These are phyloP conservation scores for Drosophila differens DNA, from an alignment of 2,888 invertebrate genomes.

Conservation along the genomic window DNA sequence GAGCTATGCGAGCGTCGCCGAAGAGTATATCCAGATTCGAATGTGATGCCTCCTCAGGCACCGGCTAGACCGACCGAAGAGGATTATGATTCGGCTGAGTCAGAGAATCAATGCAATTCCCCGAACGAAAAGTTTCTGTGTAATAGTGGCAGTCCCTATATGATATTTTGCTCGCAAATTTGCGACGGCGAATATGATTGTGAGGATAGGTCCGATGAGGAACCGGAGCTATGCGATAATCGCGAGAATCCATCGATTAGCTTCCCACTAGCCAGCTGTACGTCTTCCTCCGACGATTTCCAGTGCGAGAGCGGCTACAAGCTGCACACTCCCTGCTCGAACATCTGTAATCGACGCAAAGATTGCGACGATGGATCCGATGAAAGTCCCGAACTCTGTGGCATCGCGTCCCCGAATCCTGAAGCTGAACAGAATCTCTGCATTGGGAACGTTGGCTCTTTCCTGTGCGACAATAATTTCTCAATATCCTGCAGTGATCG, in stretches of 20 bases:
- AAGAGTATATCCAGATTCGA: background rate
- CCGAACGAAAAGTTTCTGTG: background rate
- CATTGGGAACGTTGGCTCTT: background rate
- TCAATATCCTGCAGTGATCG: conserved; percentile 86
- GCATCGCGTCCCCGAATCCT: too few relatives aligned
- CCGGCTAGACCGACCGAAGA: background rate
- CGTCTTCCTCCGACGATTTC: background rate
- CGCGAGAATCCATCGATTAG: background rate
- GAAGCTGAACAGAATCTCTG: background rate
- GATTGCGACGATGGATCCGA: conserved; percentile 87
- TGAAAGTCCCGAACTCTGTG: conserved; percentile 23
- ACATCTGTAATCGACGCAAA: conserved; percentile 86
- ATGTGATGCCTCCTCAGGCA: background rate
- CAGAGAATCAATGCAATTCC: background rate
- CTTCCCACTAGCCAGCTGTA: conserved; percentile 5
- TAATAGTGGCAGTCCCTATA: conserved; percentile 7
- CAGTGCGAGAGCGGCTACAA: conserved; percentile 13
- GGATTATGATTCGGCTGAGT: background rate
- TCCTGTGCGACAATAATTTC: conserved; percentile 8
- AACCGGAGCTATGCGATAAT: conserved; percentile 3
- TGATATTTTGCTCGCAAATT: background rate
- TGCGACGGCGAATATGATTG: conserved; percentile 24
- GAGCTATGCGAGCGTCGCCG: conserved; percentile 40
- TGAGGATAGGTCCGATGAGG: conserved; percentile 19
- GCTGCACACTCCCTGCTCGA: conserved; percentile 36